Percentiles rank a stretch among this genome's conserved stretches.
These are phyloP conservation scores for Atta texana DNA, from an alignment of 1,140 invertebrate species.

Conservation along the genomic window DNA sequence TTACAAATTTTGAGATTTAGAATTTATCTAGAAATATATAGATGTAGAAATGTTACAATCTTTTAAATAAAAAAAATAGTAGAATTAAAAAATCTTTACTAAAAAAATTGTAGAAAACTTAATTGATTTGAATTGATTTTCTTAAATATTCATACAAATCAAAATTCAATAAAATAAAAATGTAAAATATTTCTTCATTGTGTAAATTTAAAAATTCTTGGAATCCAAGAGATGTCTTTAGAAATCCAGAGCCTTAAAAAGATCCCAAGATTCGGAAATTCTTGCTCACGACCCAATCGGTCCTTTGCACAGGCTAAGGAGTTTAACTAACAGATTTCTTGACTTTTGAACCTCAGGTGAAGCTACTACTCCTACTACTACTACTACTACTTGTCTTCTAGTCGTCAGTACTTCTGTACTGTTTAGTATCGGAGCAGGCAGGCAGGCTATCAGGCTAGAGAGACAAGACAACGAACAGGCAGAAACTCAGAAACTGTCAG, in stretches of 20 bases:
- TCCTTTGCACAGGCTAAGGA: slow-evolving; percentile 52
- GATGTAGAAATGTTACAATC: not conserved
- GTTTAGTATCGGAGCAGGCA: slow-evolving; percentile 86
- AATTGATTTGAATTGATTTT: not conserved
- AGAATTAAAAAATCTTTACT: not conserved
- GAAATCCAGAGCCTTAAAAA: slow-evolving; percentile 2
- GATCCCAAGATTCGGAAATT: slow-evolving; percentile 55
- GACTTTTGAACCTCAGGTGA: slow-evolving; percentile 87
- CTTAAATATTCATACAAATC: not conserved
- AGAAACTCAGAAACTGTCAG: slow-evolving; percentile 66
- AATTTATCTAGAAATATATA: not conserved
- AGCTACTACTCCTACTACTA: slow-evolving; percentile 82
- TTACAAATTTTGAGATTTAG: not conserved
- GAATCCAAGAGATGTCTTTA: not conserved
- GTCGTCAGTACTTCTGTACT: slow-evolving; percentile 85
- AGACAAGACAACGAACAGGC: slow-evolving; percentile 80
- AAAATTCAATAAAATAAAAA: not conserved
- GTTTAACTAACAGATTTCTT: slow-evolving; percentile 85
- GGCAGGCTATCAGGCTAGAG: slow-evolving; percentile 83
- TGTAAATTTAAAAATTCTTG: not conserved
- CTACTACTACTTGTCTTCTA: slow-evolving; percentile 86
- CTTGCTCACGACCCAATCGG: slow-evolving; percentile 50
- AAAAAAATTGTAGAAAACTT: not conserved
- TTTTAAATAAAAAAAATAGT: not conserved
- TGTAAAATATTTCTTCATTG: not conserved